These are phyloP conservation scores for Chauna torquata DNA, from an alignment of 2,113 vertebrate species.

Conservation along the genomic window DNA sequence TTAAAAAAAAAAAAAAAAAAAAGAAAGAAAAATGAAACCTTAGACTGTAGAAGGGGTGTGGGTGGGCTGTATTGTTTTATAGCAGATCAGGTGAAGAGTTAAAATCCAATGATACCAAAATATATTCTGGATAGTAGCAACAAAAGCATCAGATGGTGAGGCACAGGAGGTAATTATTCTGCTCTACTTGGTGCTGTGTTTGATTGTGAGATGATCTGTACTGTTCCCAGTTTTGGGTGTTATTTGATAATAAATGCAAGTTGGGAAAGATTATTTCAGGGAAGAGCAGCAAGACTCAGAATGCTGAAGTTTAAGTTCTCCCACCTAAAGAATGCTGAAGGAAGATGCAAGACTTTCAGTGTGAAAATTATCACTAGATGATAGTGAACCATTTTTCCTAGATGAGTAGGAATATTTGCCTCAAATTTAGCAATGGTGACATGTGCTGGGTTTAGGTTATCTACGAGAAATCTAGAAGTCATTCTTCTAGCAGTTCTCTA, in stretches of 20 bases:
- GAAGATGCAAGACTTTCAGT: neutral
- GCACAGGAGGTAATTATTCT: slow-evolving; percentile 66
- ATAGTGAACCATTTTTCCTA: neutral
- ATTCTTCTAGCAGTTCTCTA: neutral
- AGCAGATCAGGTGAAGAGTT: neutral
- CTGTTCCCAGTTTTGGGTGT: neutral
- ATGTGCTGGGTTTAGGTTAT: neutral
- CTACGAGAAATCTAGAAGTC: neutral
- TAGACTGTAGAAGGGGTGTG: neutral
- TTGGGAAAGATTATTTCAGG: neutral
- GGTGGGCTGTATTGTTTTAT: accelerated
- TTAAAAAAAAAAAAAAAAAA: slow-evolving; percentile 48
- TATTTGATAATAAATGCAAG: neutral
- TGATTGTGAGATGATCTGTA: neutral
- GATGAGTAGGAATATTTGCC: neutral
- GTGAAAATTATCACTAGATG: neutral
- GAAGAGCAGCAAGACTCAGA: neutral
- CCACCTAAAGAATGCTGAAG: neutral
- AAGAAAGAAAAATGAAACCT: no score
- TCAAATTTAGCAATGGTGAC: neutral
- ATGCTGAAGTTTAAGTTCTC: neutral
- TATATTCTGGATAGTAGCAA: neutral
- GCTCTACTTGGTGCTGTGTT: slow-evolving; percentile 48
- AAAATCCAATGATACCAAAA: slow-evolving; percentile 13
- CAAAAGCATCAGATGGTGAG: slow-evolving; percentile 41